Percentiles rank a stretch among this genome's conserved stretches.
Evolutionary conservation across 2,888 invertebrate genomes (phyloP).

Genomic region (Eueremaeus valkanovi): DNA sequence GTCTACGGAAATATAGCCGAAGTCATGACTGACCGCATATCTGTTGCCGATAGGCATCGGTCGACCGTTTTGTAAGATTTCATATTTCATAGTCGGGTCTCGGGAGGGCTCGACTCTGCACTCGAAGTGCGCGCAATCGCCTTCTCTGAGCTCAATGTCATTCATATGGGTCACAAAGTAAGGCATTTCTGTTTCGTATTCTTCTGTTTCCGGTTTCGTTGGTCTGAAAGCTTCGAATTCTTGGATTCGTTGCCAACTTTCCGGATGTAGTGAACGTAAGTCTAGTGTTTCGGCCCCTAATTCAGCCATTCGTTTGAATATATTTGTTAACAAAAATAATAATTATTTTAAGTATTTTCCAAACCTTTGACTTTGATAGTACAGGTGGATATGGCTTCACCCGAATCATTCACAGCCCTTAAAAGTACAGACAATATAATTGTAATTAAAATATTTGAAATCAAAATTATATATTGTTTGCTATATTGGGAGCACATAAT

Average conservation of each 20-base stretch:
- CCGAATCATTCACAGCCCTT: conserved; percentile 81
- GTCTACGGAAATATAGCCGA: conserved; percentile 92
- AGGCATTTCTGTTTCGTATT: conserved; percentile 74
- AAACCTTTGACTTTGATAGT: conserved; percentile 73
- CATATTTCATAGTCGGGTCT: conserved; percentile 79
- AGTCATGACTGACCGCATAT: conserved; percentile 89
- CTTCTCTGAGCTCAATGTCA: conserved; percentile 81
- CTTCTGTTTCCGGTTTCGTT: conserved; percentile 60
- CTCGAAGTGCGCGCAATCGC: conserved; percentile 82
- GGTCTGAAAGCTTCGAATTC: conserved; percentile 70
- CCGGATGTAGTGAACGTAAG: conserved; percentile 79
- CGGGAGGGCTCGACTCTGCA: conserved; percentile 79
- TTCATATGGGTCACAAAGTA: conserved; percentile 86
- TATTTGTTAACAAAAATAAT: no score
- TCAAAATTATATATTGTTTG: no score
- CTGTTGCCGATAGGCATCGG: conserved; percentile 71
- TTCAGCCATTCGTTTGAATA: no score
- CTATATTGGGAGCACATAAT: no score
- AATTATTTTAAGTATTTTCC: no score
- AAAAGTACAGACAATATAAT: no score
- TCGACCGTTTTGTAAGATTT: conserved; percentile 92
- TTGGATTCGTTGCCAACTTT: conserved; percentile 78
- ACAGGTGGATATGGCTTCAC: conserved; percentile 81
- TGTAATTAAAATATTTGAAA: no score
- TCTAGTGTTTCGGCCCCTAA: neutral